These are phyloP conservation scores for Fulica atra DNA, from an alignment of 2,113 vertebrate species.

Conservation along the genomic window DNA sequence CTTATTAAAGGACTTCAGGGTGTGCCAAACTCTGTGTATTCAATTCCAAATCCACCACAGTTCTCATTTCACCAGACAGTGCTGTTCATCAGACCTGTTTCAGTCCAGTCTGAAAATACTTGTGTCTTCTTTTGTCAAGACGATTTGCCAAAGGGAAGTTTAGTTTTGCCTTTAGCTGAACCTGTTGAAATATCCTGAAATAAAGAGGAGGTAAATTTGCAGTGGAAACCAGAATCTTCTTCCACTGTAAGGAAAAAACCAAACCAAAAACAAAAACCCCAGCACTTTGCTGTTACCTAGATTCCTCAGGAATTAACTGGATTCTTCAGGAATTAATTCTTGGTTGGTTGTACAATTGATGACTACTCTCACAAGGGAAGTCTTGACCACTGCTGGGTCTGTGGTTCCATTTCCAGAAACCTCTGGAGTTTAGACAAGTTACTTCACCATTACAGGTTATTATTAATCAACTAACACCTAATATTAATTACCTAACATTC, in stretches of 20 bases:
- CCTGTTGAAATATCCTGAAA: neutral
- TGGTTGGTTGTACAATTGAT: neutral
- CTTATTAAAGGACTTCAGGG: neutral
- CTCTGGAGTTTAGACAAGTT: neutral
- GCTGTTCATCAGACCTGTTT: neutral
- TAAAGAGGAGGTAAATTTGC: neutral
- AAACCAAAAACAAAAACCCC: neutral
- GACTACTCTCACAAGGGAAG: neutral
- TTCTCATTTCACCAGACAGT: neutral
- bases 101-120: neutral
- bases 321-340: neutral
- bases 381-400: neutral
- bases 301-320: neutral
- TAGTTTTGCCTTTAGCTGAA: neutral
- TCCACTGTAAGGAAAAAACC: neutral
- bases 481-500: neutral
- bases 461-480: neutral
- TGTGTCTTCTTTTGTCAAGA: neutral
- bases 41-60: neutral
- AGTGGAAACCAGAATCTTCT: neutral
- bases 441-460: neutral
- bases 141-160: neutral
- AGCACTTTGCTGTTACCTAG: neutral
- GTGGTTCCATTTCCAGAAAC: neutral
- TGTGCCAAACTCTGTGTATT: neutral